phyloP scores from a whole-genome alignment of 2,888 invertebrate genomes.

The Nemoura dubitans region DNA sequence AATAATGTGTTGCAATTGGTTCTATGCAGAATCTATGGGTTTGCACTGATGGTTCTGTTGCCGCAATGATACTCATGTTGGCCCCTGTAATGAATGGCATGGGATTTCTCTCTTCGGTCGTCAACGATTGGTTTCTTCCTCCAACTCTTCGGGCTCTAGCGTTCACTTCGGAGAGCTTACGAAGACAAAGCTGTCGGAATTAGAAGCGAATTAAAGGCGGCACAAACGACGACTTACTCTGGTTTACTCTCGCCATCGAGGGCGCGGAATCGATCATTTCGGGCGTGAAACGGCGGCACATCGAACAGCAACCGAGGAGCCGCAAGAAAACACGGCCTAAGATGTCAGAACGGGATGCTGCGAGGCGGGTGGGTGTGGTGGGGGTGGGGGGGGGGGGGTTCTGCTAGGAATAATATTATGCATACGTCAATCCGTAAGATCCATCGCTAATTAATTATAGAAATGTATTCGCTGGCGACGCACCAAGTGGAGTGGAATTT shows the following conservation, averaged over 20 bases:
- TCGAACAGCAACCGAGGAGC: not conserved
- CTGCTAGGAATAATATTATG: not conserved
- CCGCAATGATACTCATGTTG: too few relatives aligned
- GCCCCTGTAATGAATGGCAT: not conserved
- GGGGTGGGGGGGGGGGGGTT: not conserved
- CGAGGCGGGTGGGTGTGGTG: too few relatives aligned
- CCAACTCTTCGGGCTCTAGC: not conserved
- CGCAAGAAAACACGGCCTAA: not conserved
- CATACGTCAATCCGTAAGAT: not conserved
- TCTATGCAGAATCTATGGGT: too few relatives aligned
- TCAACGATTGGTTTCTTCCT: not conserved
- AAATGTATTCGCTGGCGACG: not conserved
- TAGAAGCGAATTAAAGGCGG: conserved; percentile 7
- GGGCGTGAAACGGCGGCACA: not conserved
- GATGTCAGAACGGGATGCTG: too few relatives aligned
- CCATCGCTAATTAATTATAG: not conserved
- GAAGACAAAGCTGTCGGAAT: conserved; percentile 33
- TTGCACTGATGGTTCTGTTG: too few relatives aligned
- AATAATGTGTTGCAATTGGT: too few relatives aligned
- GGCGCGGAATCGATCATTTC: not conserved
- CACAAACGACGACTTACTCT: conserved; percentile 15
- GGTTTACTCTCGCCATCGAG: conserved; percentile 17
- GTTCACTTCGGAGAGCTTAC: conserved; percentile 15
- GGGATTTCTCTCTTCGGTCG: not conserved
- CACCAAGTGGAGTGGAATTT: not conserved